Percentiles rank a stretch among this genome's conserved stretches.
phyloP scores from a whole-genome alignment of 2,113 vertebrate genomes.

The Piaya cayana region DNA sequence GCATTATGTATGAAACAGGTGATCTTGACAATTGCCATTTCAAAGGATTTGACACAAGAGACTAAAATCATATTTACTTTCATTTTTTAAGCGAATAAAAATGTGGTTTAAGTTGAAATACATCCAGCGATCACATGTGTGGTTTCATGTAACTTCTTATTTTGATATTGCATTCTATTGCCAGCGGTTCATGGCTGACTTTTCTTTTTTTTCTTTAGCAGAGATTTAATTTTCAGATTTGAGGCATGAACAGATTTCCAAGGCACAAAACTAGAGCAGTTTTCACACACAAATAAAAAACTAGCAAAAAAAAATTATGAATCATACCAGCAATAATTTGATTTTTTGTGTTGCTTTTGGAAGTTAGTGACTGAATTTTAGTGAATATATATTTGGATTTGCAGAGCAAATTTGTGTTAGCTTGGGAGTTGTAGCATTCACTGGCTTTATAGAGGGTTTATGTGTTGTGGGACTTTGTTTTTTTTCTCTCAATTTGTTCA shows the following conservation, averaged over 20 bases:
- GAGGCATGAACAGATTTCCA: neutral
- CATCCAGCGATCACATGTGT: neutral
- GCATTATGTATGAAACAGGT: neutral
- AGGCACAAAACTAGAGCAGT: neutral
- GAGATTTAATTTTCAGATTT: conserved; percentile 12
- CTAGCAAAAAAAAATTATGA: neutral
- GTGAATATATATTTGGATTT: neutral
- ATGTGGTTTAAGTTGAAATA: neutral
- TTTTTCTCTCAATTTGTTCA: neutral
- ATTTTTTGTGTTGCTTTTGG: neutral
- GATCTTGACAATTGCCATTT: neutral
- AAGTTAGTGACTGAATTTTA: neutral
- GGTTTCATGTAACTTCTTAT: neutral
- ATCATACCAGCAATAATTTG: neutral
- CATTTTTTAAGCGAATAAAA: neutral
- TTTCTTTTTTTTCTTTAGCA: neutral
- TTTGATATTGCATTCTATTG: neutral
- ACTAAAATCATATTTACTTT: neutral
- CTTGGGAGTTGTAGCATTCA: neutral
- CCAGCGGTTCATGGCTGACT: neutral
- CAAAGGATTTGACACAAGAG: neutral
- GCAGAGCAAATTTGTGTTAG: neutral
- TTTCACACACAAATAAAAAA: neutral
- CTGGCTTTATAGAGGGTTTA: neutral
- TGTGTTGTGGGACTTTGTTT: neutral